A percentile compares a stretch with the other conserved stretches of the same genome.
Conservation (phyloP, 1,140 invertebrate genomes). For the Kradibia gibbosae region DNA sequence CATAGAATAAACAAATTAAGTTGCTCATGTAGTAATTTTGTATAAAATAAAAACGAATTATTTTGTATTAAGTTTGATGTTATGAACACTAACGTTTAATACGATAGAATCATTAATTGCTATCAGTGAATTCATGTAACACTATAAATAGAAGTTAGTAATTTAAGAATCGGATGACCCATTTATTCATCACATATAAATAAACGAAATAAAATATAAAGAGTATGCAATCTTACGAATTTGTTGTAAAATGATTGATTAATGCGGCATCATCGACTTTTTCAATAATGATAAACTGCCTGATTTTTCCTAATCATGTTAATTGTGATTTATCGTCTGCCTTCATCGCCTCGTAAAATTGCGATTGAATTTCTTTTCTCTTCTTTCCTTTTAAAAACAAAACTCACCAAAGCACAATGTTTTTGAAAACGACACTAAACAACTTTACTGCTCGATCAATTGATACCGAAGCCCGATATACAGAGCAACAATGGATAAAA, state of each 20-base stretch:
- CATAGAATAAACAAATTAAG: too few species aligned
- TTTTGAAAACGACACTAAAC: neutral
- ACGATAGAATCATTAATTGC: neutral
- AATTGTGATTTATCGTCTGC: too few species aligned
- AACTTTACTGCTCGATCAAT: neutral
- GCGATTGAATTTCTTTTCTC: too few species aligned
- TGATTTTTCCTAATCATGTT: constrained; percentile 13
- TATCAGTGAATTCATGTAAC: neutral
- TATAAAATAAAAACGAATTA: too few species aligned
- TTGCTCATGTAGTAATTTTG: too few species aligned
- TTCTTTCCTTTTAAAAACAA: too few species aligned
- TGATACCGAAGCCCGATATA: too few species aligned
- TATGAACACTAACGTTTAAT: neutral
- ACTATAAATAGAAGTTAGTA: constrained; percentile 24
- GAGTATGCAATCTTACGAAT: constrained; percentile 8
- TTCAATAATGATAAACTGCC: neutral
- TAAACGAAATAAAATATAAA: neutral
- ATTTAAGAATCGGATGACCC: neutral
- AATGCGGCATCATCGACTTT: constrained; percentile 27
- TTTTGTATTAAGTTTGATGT: neutral
- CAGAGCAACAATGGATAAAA: too few species aligned
- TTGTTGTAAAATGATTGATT: constrained; percentile 16
- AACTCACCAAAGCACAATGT: neutral
- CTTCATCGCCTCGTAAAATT: too few species aligned
- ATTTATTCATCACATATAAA: constrained; percentile 22